Evolutionary conservation across 2,888 invertebrate species (phyloP), one percentile per base, ranked within the genome.

Genomic region (Phanerotoma sp.): DNA sequence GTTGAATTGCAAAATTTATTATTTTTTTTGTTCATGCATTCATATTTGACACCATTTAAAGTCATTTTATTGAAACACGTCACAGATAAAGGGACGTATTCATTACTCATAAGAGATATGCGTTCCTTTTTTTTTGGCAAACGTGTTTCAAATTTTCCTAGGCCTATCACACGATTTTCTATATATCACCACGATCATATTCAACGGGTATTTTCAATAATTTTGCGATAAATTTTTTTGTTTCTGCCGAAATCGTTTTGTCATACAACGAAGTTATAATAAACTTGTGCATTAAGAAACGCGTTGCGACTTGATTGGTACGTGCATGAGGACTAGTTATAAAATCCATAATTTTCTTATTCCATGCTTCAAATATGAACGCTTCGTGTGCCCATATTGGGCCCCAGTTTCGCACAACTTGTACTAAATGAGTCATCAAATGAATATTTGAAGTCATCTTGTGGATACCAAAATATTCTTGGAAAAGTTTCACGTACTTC

Each of bases 281-380:
- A 35, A 15, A 35, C 16, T 15, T 35, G 7, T 11, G 13, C n/a
- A n/a, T 35, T 9, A 35, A n/a, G 16, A n/a, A 35, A 7, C 35
- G 11, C 16, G 35, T 35, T 13, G 13, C 35, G 16, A 35, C 5
- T 35, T 35, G 35, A 11, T 35, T 9, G 16, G 35, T 16, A 15
- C 35, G 13, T 7, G 35, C 35, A 35, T 35, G 16, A 11, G 35
- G n/a, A 13, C 35, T 35, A 35, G 35, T 35, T 35, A n/a, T n/a
- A n/a, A n/a, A n/a, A n/a, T n/a, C n/a, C n/a, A n/a, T n/a, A n/a
- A n/a, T n/a, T n/a, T n/a, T n/a, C n/a, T n/a, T n/a, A n/a, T n/a
- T n/a, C n/a, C n/a, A 51, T 5, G 57, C 45, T 15, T 59, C 56
- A 28, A 58, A 58, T 18, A 32, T 9, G 21, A 56, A 59, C n/a